Evolutionary conservation across 1,140 invertebrate genomes (phyloP), one percentile per base, ranked within the genome.

Genomic region (Pseudomyrmex dendroicus): DNA sequence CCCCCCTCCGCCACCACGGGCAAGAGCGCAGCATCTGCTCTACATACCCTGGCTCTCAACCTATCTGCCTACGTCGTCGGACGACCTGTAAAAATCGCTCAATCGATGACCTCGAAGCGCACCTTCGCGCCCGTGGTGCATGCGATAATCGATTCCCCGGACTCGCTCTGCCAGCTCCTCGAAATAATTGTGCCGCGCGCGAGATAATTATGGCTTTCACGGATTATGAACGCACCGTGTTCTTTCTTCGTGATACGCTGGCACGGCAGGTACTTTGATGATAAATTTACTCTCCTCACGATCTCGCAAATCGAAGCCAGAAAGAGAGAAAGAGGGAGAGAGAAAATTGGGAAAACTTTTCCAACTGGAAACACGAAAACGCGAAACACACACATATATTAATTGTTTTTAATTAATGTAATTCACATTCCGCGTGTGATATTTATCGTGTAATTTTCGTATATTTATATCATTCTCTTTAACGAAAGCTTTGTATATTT

Each of bases 31-130:
- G 89, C 92, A 92, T 92, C 92, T 92, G 92, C 92, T 93, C 92
- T 92, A 93, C 91, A 92, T 92, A 92, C 89, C 88, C 91, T 85
- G 91, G 91, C 90, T 92, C 92, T 92, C 92, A 92, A 92, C 91
- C 86, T 89, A 76, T 56, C 25, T 48, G 50, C 73, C 61, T 61
- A 78, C 12, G 44, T 48, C 72, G 61, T 73, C 48, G 74, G 74
- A 54, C 48, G 73, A 78, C 80, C 67, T 63, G 67, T 57, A 57
- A 64, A 77, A 77, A 73, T 83, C 64, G 63, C 35, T 63, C 57
- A 73, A 87, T 83, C 76, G 56, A 87, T 80, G 85, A 59, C 46
- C 48, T 48, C 44, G 57, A 52, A 67, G 85, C 74, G 86, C 73
- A 84, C 85, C 86, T 86, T 73, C 86, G 85, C 46, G 46, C 61